Conservation (phyloP, 2,113 vertebrate species). For the Labrus mixtus region DNA sequence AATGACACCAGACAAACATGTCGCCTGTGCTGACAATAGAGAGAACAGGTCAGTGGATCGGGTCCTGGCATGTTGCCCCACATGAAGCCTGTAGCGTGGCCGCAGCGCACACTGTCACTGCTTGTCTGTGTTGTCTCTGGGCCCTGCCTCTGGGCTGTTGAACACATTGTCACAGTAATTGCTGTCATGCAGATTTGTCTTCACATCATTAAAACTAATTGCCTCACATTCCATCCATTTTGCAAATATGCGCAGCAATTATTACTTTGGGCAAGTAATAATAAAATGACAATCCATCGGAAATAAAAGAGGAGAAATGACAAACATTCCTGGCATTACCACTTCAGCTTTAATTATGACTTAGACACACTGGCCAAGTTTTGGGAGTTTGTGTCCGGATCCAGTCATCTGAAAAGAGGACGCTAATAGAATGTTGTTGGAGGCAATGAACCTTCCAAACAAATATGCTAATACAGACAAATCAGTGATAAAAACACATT, state of each 20-base stretch:
- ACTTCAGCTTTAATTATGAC: constrained; percentile 79
- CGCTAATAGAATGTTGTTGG: constrained; percentile 51
- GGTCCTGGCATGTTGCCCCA: constrained; percentile 53
- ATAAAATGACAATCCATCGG: constrained; percentile 77
- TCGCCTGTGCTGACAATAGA: constrained; percentile 42
- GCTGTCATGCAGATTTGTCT: constrained; percentile 83
- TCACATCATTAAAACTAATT: constrained; percentile 89
- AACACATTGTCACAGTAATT: constrained; percentile 83
- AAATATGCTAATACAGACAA: constrained; percentile 54
- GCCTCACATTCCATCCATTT: constrained; percentile 83
- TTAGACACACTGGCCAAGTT: constrained; percentile 62
- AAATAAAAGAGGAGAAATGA: constrained; percentile 77
- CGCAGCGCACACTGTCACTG: constrained; percentile 44
- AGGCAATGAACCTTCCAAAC: constrained; percentile 37
- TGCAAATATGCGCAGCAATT: constrained; percentile 82
- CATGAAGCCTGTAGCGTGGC: constrained; percentile 49
- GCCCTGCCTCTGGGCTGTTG: constrained; percentile 72
- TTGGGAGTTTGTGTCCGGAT: constrained; percentile 59
- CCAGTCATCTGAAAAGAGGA: constrained; percentile 74
- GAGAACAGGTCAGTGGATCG: constrained; percentile 58
- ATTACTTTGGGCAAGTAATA: constrained; percentile 76
- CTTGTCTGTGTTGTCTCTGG: constrained; percentile 66
- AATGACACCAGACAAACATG: constrained; percentile 54
- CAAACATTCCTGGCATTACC: constrained; percentile 80
- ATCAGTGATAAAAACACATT: constrained; percentile 41